A percentile compares a stretch with the other conserved stretches of the same genome.
phyloP scores from a whole-genome alignment of 2,888 invertebrate species.

The Heliconius hortense region DNA sequence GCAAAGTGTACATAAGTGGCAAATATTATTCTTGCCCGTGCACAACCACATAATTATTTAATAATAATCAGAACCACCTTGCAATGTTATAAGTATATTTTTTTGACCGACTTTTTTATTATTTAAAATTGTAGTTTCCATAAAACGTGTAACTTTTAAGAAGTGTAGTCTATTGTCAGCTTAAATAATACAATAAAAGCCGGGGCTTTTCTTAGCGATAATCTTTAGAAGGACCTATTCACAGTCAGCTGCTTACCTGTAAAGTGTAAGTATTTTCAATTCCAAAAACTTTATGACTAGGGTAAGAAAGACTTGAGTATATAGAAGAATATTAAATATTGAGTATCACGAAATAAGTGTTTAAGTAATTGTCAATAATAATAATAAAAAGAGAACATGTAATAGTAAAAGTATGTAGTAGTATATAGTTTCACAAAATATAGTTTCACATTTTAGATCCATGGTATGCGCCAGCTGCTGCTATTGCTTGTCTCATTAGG shows the following conservation, averaged over 20 bases:
- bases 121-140: slow-evolving; percentile 1
- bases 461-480: slow-evolving; percentile 46
- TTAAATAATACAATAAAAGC: slow-evolving; percentile 10
- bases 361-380: neutral
- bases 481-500: slow-evolving; percentile 41
- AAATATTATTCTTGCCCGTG: neutral
- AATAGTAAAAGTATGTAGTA: slow-evolving; percentile 9
- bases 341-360: slow-evolving; percentile 1
- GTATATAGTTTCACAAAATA: slow-evolving; percentile 21
- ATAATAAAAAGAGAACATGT: neutral
- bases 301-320: neutral
- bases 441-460: slow-evolving; percentile 30
- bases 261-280: slow-evolving; percentile 11
- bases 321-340: too few species aligned
- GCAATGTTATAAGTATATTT: neutral
- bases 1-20: neutral
- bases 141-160: slow-evolving; percentile 18
- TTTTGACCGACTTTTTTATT: neutral
- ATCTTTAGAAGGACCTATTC: neutral
- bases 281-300: slow-evolving; percentile 13
- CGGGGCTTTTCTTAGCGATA: slow-evolving; percentile 1
- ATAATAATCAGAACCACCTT: neutral
- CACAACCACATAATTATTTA: neutral
- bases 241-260: slow-evolving; percentile 7
- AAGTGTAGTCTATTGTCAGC: slow-evolving; percentile 1